Evolutionary conservation across 2,888 invertebrate species (phyloP).

Genomic region (Drosophila cognata): DNA sequence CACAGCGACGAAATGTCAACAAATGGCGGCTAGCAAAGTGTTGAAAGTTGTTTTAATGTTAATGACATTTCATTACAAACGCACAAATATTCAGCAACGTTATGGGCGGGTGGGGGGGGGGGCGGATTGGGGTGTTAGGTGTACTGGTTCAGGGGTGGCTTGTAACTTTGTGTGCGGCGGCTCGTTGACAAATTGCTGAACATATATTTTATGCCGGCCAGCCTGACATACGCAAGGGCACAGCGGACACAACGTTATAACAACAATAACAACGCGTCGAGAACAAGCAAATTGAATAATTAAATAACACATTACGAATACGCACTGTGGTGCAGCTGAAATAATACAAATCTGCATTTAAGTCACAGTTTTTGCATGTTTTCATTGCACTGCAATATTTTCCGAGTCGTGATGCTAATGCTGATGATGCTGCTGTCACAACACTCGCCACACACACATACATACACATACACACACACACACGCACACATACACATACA

Average conservation of each 20-base stretch:
- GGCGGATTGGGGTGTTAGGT: no score
- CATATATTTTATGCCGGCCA: constrained; percentile 63
- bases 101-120: not conserved
- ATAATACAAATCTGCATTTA: constrained; percentile 21
- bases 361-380: constrained; percentile 8
- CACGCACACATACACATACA: constrained; percentile 1
- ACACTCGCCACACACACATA: not conserved
- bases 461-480: not conserved
- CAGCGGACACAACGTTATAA: constrained; percentile 32
- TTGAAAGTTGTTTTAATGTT: constrained; percentile 76
- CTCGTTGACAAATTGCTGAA: constrained; percentile 68
- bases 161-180: constrained; percentile 29
- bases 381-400: constrained; percentile 2
- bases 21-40: constrained; percentile 51
- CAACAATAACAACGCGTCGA: not conserved
- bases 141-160: not conserved
- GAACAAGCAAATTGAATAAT: constrained; percentile 61
- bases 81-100: constrained; percentile 20
- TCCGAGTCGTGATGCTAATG: constrained; percentile 2
- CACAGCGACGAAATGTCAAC: constrained; percentile 35
- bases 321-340: constrained; percentile 50
- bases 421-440: constrained; percentile 5
- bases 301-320: constrained; percentile 65
- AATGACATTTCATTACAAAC: constrained; percentile 73
- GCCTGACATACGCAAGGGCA: constrained; percentile 8